phyloP scores from a whole-genome alignment of 2,888 invertebrate genomes.

The Rhodophaea formosa region DNA sequence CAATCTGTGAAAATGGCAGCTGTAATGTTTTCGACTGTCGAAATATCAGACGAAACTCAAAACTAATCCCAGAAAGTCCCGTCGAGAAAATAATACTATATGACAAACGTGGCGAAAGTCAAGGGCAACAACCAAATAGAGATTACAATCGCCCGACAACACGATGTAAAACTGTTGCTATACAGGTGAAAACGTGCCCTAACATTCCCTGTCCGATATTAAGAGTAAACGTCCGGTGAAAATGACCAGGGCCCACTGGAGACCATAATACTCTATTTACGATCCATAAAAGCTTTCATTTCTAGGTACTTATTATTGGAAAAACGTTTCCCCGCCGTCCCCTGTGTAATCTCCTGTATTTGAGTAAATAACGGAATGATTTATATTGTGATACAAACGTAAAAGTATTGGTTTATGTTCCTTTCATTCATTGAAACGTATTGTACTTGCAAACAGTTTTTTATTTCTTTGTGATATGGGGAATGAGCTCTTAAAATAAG shows the following conservation, averaged over 20 bases:
- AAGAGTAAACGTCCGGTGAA: constrained; percentile 47
- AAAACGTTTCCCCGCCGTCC: constrained; percentile 41
- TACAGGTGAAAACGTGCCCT: background rate
- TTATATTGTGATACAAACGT: constrained; percentile 27
- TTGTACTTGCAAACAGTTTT: no score
- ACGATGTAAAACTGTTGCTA: background rate
- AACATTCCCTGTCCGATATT: constrained; percentile 36
- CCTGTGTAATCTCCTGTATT: constrained; percentile 41
- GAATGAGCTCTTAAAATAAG: no score
- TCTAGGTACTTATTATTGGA: constrained; percentile 62
- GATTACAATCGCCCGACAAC: no score
- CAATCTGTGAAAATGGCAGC: no score
- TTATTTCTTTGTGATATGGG: no score
- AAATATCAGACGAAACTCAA: no score
- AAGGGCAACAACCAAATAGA: no score
- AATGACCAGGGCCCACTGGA: constrained; percentile 46
- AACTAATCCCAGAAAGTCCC: no score
- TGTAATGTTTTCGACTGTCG: no score
- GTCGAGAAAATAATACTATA: no score
- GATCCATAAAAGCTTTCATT: constrained; percentile 66
- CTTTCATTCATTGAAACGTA: background rate
- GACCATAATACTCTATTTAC: constrained; percentile 68
- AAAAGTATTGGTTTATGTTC: background rate
- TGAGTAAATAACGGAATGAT: constrained; percentile 43
- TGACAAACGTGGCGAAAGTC: no score